Evolutionary conservation across 1,140 invertebrate genomes (phyloP), one percentile per base, ranked within the genome.

Genomic region (Bombus ignitus): DNA sequence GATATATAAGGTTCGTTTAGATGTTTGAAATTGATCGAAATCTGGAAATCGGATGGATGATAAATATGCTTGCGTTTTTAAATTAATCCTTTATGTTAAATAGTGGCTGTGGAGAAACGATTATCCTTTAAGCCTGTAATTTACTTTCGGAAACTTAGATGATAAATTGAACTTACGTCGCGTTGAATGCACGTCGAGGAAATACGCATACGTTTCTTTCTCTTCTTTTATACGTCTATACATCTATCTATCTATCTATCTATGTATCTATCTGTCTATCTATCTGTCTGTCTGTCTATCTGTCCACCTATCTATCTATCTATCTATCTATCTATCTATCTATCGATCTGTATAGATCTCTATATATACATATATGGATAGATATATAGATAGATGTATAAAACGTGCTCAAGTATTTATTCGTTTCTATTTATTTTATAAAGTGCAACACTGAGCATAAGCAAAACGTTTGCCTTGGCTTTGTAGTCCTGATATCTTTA

Each of bases 401-500:
- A 62, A 72, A 86, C 70, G 75, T 66, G 83, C 72, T 90, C 84
- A 87, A 90, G 83, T 90, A 90, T 90, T 90, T 90, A 90, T 90
- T 90, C 76, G 53, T 87, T 70, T 90, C 71, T 90, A 90, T 90
- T 90, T 90, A 90, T 90, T 90, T 68, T 80, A 84, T 47, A 74
- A 47, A 70, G 68, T 53, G 53, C 62, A 87, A 84, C 57, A 65
- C 15, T 37, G 82, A 73, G 47, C 68, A 79, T 39, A 13, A 39
- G 35, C 44, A 39, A 68, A n/a, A 42, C n/a, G 22, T 83, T 83
- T 35, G 78, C 15, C 65, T 86, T 62, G 53, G 39, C 83, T 59
- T 78, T 37, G 42, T 44, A 35, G 25, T 62, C 42, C 42, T 22
- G 28, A 74, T 65, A 59, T 39, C 37, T 62, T 80, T 62, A 68